Percentiles rank a stretch among this genome's conserved stretches.
Evolutionary conservation across 2,888 invertebrate species (phyloP).

Genomic region (Lucinisca nassula): DNA sequence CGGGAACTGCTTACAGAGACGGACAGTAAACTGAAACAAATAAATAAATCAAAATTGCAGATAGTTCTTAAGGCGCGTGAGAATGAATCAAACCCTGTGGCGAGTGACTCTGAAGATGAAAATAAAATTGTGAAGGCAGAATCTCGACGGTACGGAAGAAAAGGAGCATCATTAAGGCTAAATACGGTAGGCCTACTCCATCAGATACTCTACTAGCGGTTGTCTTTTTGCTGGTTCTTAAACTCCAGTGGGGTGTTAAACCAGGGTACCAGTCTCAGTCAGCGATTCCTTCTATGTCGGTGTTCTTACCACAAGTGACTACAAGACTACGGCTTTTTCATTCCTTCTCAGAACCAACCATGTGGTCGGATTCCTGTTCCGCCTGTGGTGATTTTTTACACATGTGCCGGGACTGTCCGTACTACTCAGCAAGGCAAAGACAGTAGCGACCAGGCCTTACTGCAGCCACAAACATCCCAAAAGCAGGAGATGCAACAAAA

Average conservation of each 20-base stretch:
- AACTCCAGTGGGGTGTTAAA: neutral
- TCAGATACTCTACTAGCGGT: neutral
- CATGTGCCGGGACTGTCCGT: neutral
- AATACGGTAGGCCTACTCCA: neutral
- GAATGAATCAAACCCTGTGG: constrained; percentile 35
- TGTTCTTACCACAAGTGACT: neutral
- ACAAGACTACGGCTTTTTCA: constrained; percentile 10
- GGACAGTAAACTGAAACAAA: no score
- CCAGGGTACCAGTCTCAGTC: neutral
- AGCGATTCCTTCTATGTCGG: neutral
- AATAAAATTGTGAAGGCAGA: no score
- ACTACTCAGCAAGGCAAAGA: neutral
- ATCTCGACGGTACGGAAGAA: constrained; percentile 13
- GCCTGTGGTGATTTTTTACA: neutral
- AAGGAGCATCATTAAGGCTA: neutral
- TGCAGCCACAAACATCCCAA: neutral
- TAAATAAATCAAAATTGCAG: no score
- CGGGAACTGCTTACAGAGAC: constrained; percentile 31
- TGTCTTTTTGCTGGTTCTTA: neutral
- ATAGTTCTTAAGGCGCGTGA: no score
- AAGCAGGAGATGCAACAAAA: constrained; percentile 32
- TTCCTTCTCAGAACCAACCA: neutral
- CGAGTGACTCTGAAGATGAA: no score
- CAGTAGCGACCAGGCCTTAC: neutral
- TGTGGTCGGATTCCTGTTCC: neutral